Base-by-base conservation (phyloP, 2,888 invertebrate genomes). In the Noctua fimbriata region DNA sequence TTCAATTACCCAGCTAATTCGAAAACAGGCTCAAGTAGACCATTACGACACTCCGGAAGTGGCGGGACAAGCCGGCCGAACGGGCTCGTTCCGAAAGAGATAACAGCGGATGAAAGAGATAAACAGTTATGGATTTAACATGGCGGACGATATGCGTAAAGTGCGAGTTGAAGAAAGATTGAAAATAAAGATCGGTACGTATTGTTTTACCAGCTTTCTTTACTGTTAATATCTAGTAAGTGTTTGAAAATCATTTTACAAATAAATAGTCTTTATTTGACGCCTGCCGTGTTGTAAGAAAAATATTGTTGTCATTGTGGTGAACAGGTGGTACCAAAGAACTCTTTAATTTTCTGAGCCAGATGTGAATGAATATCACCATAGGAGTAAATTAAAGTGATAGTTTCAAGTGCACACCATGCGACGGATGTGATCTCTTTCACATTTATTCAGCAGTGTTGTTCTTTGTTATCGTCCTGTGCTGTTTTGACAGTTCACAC, bases 121-220 rank as follows among this genome's bases (percentile, higher is more conserved):
- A 96, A 96, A 96, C 96, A 97, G 98, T 98, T 97, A 98, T 98
- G 98, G 98, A 98, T 98, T 97, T 98, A 98, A 98, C 98, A 98
- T 98, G 98, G 98, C 98, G 97, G 98, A 98, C 97, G 98, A 98
- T 97, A 98, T 98, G 97, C 98, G 98, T 97, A 98, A 98, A 98
- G 98, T 99, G 97, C 98, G 99, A 97, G 98, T 98, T 96, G 98
- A 98, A 97, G 99, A 99, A 97, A 98, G 98, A 97, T 98, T 99
- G 97, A 98, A 98, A 98, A 98, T 99, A 95, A 99, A 99, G 98
- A 98, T 99, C 96, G 99, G 99, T 99, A 97, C 97, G 98, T 98
- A 95, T 92, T 92, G 90, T 91, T 93, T 92, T 89, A 85, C 79
- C 67, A 78, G 85, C 87, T 83, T 88, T 87, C 73, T 74, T 82